Base-by-base conservation (phyloP, 2,888 invertebrate species). In the Thecocarcelia acutangulata region DNA sequence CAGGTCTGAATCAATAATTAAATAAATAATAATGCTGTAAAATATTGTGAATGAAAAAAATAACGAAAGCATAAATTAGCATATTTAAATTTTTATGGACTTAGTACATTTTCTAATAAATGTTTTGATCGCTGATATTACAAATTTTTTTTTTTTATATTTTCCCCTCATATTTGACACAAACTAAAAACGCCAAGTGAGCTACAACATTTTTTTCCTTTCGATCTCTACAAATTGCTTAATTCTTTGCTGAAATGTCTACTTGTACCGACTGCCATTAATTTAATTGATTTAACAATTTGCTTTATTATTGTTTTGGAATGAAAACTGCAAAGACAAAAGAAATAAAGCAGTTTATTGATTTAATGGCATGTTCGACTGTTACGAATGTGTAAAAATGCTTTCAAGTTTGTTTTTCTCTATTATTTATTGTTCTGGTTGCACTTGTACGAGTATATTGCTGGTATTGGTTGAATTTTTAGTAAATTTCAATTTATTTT, bases 261-360 rank as follows among this genome's bases (percentile, higher is more conserved):
- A 33, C 72, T 44, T 72, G 64, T 56, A 64, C 52, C 52, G 44
- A 19, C 52, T 75, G 80, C 80, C 56, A 80, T 83, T 78, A 76
- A 82, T 80, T 84, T 83, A 83, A 84, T 83, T 84, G 80, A 84
- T 83, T 83, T 83, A 80, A 83, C 77, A 83, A 76, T 61, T 83
- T 80, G 56, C 59, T 64, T 76, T 76, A 58, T 59, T 76, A 48
- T 54, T 75, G 58, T 68, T 33, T 66, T 17, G 44, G 15, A 44
- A 52, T 52, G 33, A 46, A 52, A 72, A 72, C 11, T 17, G 21
- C n/a, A 73, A 61, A 13, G 33, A 24, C 33, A 19, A 37, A 54
- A 61, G 40, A 54, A 70, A 61, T 46, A 61, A 19, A 56, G 5
- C 19, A 42, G 19, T 66, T 59, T 37, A 52, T 72, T 70, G 42